Conservation (phyloP, 2,888 invertebrate species). For the Congeria kusceri region DNA sequence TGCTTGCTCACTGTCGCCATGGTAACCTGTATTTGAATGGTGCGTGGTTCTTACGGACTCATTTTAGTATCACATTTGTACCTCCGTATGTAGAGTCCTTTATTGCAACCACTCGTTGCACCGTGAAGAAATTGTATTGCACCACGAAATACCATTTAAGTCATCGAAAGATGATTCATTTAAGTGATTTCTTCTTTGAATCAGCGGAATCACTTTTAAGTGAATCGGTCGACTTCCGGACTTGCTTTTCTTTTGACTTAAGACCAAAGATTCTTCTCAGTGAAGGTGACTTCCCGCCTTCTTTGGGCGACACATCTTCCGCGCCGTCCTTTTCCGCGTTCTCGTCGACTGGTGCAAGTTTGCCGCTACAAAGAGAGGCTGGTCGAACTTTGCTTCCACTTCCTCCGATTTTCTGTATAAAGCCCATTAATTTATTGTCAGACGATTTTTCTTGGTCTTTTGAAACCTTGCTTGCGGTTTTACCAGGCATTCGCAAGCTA, state of each 20-base stretch:
- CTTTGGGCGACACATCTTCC: conserved; percentile 54
- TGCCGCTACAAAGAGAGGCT: conserved; percentile 45
- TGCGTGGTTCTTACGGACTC: too few species aligned
- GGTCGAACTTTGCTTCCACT: conserved; percentile 59
- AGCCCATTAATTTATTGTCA: conserved; percentile 59
- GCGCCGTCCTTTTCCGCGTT: conserved; percentile 38
- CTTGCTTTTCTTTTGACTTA: conserved; percentile 72
- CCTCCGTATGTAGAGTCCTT: too few species aligned
- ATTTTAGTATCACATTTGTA: too few species aligned
- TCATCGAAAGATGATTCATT: conserved; percentile 39
- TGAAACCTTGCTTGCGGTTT: conserved; percentile 52
- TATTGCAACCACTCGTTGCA: too few species aligned
- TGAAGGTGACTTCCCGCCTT: conserved; percentile 71
- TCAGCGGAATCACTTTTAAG: conserved; percentile 54
- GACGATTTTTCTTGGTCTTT: conserved; percentile 40
- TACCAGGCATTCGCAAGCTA: conserved; percentile 66
- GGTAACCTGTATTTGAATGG: too few species aligned
- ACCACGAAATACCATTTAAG: too few species aligned
- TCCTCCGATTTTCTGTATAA: conserved; percentile 57
- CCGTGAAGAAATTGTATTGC: too few species aligned
- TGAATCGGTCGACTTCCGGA: conserved; percentile 64
- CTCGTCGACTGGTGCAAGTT: conserved; percentile 60
- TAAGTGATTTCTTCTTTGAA: conserved; percentile 58
- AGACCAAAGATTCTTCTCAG: conserved; percentile 73
- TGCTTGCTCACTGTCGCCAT: too few species aligned